Base-by-base conservation (phyloP, 2,797 vertebrate species). In the Alauda arvensis region DNA sequence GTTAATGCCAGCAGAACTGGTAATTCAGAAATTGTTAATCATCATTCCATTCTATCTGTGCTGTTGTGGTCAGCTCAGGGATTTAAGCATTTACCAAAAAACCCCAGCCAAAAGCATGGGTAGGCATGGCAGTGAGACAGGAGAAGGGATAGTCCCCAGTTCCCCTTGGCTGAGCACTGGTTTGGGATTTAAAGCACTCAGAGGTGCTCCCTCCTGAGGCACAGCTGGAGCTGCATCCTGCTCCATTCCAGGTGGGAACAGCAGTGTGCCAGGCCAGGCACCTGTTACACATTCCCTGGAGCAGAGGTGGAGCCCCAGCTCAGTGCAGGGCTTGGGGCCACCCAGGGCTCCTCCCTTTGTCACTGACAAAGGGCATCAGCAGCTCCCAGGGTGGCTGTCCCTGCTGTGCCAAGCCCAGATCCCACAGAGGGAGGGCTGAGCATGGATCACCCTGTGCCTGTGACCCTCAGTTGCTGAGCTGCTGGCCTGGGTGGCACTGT, bases 81-180 rank as follows among this genome's bases (percentile, higher is more conserved):
- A 14, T 49, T n/a, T 5, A 29, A 18, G 31, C 21, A 2, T 43
- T 67, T 75, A 17, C 14, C n/a, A 5, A 16, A 29, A 46, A 34
- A 8, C 13, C 18, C 3, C 17, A 10, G 2, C 8, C 45, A 21
- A 55, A 65, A 46, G 15, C 10, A 4, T 3, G 33, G 25, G 18
- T 39, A 7, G 51, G 2, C 40, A 8, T 4, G 42, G 42, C 68
- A 53, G 61, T 31, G 59, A 24, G 42, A 13, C 31, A 66, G 59
- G 31, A 28, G 13, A 3, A 7, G 6, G 17, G 25, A 1, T 75
- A 55, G 2, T 77, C 63, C 59, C 3, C 0, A 1, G 24, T 12
- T 37, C 29, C 60, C 34, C 14, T 11, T 17, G 19, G 33, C 59
- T 17, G 33, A 55, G 46, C 59, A 7, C 15, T 24, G 19, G 10